Evolutionary conservation across 2,113 vertebrate genomes (phyloP).

Genomic region (Poeciliopsis occidentalis): DNA sequence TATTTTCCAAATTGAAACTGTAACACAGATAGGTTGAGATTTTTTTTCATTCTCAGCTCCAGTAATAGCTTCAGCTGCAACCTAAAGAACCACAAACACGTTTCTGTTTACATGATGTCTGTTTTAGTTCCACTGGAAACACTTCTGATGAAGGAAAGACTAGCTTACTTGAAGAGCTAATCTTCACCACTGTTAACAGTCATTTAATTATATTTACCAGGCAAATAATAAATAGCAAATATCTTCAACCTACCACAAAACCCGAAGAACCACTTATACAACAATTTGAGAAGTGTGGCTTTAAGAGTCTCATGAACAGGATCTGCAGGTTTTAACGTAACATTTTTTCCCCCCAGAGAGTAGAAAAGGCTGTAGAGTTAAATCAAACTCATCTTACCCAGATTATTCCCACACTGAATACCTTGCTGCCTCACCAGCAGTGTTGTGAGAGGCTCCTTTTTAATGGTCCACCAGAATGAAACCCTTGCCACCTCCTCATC

Average conservation of each 20-base stretch:
- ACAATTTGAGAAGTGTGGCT: not conserved
- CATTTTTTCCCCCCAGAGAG: no score
- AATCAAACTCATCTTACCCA: no score
- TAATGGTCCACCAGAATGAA: constrained; percentile 26
- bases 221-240: not conserved
- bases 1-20: no score
- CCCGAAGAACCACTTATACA: not conserved
- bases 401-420: not conserved
- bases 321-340: not conserved
- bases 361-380: no score
- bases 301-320: not conserved
- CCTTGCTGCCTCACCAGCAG: constrained; percentile 19
- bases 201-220: not conserved
- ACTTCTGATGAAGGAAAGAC: no score
- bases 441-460: constrained; percentile 40
- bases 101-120: not conserved
- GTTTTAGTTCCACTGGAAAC: no score
- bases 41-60: no score
- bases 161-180: no score
- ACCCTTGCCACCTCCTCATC: constrained; percentile 46
- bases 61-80: no score
- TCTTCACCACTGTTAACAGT: not conserved
- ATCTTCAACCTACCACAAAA: not conserved
- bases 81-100: no score
- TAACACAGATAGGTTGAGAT: no score